Evolutionary conservation across 64 coral and sea anemone genomes (phyloP).

Genomic region (Acropora tenuis): DNA sequence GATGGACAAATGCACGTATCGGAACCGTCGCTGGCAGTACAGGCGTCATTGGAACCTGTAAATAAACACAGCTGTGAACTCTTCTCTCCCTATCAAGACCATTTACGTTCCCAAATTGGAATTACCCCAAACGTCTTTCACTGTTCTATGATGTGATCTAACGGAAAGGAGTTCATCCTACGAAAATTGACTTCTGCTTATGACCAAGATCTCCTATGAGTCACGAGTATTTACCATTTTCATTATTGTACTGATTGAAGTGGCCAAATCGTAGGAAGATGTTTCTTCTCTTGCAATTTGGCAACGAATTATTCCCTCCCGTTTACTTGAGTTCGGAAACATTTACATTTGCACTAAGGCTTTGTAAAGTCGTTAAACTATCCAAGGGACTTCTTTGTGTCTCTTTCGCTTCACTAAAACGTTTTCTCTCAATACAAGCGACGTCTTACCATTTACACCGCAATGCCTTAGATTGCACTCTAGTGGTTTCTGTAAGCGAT

Average conservation of each 20-base stretch:
- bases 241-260: too few relatives aligned
- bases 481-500: conserved; percentile 22
- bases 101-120: background rate
- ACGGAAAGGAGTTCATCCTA: background rate
- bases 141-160: background rate
- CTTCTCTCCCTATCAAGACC: too few relatives aligned
- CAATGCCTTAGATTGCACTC: conserved; percentile 19
- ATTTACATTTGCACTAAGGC: background rate
- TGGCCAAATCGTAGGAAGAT: too few relatives aligned
- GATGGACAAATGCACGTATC: background rate
- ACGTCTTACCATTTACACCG: conserved; percentile 9
- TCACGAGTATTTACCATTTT: too few relatives aligned
- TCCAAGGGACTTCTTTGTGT: background rate
- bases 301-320: background rate
- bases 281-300: background rate
- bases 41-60: conserved; percentile 12
- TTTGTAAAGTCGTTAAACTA: background rate
- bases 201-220: background rate
- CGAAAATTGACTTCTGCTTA: background rate
- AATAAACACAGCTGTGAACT: too few relatives aligned
- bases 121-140: background rate
- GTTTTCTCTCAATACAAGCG: background rate
- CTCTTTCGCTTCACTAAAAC: background rate
- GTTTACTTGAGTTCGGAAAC: background rate
- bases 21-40: background rate